Percentiles rank a stretch among this genome's conserved stretches.
These are phyloP conservation scores for Ostrea denselamellosa DNA, from an alignment of 1,140 invertebrate genomes.

Conservation along the genomic window DNA sequence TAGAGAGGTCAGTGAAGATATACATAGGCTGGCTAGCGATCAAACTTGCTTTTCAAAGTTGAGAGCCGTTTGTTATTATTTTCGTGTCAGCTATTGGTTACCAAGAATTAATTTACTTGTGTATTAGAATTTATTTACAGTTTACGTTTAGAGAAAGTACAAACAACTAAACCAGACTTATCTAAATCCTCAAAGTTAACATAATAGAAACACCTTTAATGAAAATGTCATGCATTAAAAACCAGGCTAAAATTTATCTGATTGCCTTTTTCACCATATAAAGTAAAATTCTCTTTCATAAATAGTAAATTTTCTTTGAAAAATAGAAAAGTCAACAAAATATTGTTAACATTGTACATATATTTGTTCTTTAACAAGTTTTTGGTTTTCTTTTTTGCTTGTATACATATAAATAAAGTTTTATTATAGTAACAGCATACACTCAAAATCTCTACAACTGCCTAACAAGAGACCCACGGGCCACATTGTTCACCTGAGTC, in stretches of 20 bases:
- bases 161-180: not conserved
- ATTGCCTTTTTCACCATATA: not conserved
- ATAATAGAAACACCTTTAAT: not conserved
- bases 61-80: constrained; percentile 12
- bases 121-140: constrained; percentile 24
- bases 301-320: no score
- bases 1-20: constrained; percentile 12
- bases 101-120: not conserved
- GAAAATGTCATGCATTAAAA: not conserved
- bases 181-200: constrained; percentile 9
- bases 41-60: not conserved
- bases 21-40: not conserved
- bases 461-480: no score
- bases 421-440: no score
- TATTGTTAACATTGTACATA: no score
- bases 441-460: no score
- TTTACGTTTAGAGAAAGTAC: not conserved
- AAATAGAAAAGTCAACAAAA: no score
- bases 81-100: constrained; percentile 23
- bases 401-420: no score
- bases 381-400: no score
- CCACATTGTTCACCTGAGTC: no score
- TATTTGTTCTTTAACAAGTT: no score
- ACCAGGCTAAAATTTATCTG: not conserved
- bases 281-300: not conserved